Evolutionary conservation across 2,797 vertebrate species (phyloP), one percentile per base, ranked within the genome.

Genomic region (Crocidura indochinensis): DNA sequence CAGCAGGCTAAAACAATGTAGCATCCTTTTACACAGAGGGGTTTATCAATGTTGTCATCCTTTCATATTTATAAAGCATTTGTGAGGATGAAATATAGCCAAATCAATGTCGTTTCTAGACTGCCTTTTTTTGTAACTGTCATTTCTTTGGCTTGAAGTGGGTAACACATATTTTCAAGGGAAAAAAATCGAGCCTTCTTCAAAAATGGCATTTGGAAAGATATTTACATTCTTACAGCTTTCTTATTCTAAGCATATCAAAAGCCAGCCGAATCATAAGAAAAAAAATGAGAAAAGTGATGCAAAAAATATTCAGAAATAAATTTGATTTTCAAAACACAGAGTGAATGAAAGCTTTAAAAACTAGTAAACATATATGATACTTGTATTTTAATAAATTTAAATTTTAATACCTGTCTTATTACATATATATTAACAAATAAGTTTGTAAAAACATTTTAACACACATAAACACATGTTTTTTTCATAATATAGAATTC

Each of bases 121-220:
- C 95, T 97, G 91, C 64, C 7, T 65, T 94, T 94, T 94, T 79
- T 68, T 53, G 47, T 20, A 17, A 24, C 56, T 95, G 67, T 93
- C 95, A 95, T 86, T 96, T 97, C 51, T 44, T 96, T 88, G 91
- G n/a, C 38, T 38, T 78, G 14, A 91, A 94, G 56, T 83, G 22
- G 19, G 6, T 60, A 91, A 24, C 44, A 2, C 49, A 93, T 96
- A 82, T 74, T 97, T 91, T 91, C 86, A 90, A 94, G n/a, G 65
- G 26, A 88, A 83, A 17, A 17, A 95, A 88, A 94, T 84, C 68
- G 92, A 90, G 53, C 19, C 49, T 90, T 83, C 72, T 68, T 90
- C 92, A 51, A 84, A 47, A 91, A n/a, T 86, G 47, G 69, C 1
- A 4, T 95, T 91, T 95, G 80, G 80, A 91, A 91, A 84, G 24